Evolutionary conservation across 2,797 vertebrate species (phyloP).

Genomic region (Rhinophrynus dorsalis): DNA sequence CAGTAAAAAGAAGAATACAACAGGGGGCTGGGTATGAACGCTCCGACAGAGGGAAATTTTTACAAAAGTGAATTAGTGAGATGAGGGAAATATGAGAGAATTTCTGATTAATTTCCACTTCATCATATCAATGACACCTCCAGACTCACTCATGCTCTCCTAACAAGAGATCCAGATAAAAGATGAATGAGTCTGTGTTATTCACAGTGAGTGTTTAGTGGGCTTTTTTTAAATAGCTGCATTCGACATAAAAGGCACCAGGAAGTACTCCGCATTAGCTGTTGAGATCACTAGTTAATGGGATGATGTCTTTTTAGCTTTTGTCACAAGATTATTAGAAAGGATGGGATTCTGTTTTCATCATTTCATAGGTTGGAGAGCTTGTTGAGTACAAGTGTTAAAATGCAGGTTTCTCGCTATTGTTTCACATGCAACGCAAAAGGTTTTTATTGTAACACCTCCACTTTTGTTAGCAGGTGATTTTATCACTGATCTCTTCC

Average conservation of each 20-base stretch:
- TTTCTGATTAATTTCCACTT: constrained; percentile 85
- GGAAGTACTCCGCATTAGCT: constrained; percentile 91
- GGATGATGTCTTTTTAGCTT: constrained; percentile 99
- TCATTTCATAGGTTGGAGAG: constrained; percentile 82
- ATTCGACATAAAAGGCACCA: constrained; percentile 89
- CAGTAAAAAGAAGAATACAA: constrained; percentile 79
- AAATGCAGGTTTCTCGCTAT: constrained; percentile 82
- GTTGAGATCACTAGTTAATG: constrained; percentile 98
- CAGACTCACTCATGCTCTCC: constrained; percentile 76
- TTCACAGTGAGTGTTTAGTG: constrained; percentile 88
- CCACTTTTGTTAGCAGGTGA: constrained; percentile 92
- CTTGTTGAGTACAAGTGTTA: constrained; percentile 91
- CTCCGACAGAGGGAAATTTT: constrained; percentile 77
- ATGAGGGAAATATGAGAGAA: constrained; percentile 82
- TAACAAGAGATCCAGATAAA: constrained; percentile 92
- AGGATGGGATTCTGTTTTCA: constrained; percentile 90
- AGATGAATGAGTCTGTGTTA: constrained; percentile 86
- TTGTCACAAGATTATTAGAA: constrained; percentile 99
- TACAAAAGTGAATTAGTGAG: constrained; percentile 82
- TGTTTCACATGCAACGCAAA: constrained; percentile 75
- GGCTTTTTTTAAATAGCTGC: constrained; percentile 83
- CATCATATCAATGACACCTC: constrained; percentile 97
- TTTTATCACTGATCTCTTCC: constrained; percentile 85
- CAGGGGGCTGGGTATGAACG: constrained; percentile 83
- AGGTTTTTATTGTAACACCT: constrained; percentile 89